Evolutionary conservation across 2,797 vertebrate species (phyloP), one percentile per base, ranked within the genome.

Genomic region (Mergus octosetaceus): DNA sequence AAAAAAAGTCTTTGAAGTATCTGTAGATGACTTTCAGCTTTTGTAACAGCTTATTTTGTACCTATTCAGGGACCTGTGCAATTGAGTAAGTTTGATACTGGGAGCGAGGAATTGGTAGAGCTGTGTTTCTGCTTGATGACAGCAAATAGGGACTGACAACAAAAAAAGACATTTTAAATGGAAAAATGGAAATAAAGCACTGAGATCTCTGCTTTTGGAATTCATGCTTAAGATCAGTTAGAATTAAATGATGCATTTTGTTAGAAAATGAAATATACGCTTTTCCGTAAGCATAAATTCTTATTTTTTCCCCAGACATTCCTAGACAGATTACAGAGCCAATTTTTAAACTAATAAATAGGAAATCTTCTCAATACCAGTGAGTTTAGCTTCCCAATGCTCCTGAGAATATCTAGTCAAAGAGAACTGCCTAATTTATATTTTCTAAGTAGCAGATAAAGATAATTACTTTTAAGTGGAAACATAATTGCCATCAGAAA

Each of bases 371-470:
- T 81, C 71, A 85, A 74, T 79, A 74, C 21, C 34, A 78, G 30
- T 10, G 45, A 89, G 21, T 82, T 89, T 47, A 69, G 24, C 28
- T 91, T 90, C 39, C n/a, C 21, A 19, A 24, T 84, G 68, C 85
- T 89, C 60, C 77, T 87, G 90, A 94, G 80, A 96, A 85, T 92
- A 88, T 36, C 56, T 41, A 62, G 69, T 62, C 64, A 93, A 89
- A 78, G 71, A 74, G 49, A 93, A 85, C 21, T 28, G 34, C 38
- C 79, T 92, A 75, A 94, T 91, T 94, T 82, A 80, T 91, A 87
- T 90, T 90, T 95, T 95, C 87, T 79, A 93, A 93, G 62, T 57
- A 85, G 68, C 90, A 92, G 77, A 81, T 79, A 89, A 94, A 84
- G 62, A 25, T 94, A 81, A 95, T 90, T 86, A 94, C 70, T 90